Evolutionary conservation across 2,888 invertebrate genomes (phyloP).

Genomic region (Spilarctia lutea): DNA sequence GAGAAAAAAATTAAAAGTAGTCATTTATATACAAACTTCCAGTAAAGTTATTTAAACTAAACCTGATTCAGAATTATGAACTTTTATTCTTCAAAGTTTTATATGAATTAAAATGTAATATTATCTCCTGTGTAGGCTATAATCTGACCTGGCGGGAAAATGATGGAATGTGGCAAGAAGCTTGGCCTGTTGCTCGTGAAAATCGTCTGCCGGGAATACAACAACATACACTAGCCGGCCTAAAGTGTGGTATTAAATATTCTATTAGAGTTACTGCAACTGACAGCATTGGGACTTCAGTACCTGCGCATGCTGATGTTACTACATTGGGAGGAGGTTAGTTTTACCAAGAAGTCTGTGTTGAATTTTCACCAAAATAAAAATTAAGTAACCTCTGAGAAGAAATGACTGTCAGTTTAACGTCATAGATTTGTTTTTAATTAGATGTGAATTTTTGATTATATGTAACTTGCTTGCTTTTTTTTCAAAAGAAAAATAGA

Average conservation of each 20-base stretch:
- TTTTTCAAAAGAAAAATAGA: neutral
- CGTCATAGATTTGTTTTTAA: no score
- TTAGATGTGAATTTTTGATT: no score
- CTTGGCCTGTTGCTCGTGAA: conserved; percentile 87
- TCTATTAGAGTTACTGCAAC: conserved; percentile 92
- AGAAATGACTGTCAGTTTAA: no score
- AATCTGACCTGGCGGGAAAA: conserved; percentile 82
- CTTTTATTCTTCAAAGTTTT: neutral
- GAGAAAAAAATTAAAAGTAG: neutral
- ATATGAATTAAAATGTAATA: neutral
- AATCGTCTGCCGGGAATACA: conserved; percentile 83
- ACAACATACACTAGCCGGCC: conserved; percentile 89
- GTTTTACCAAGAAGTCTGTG: neutral
- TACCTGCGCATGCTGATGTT: conserved; percentile 87
- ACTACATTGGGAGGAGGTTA: conserved; percentile 87
- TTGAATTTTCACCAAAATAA: no score
- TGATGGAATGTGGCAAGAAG: conserved; percentile 86
- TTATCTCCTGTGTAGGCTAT: conserved; percentile 67
- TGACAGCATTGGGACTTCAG: conserved; percentile 93
- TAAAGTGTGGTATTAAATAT: conserved; percentile 94
- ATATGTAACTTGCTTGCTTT: no score
- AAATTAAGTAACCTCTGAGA: no score
- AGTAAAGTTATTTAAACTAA: neutral
- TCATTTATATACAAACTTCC: neutral
- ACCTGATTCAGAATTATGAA: neutral